Base-by-base conservation (phyloP, 2,797 vertebrate species). In the Gallinago solitaria region DNA sequence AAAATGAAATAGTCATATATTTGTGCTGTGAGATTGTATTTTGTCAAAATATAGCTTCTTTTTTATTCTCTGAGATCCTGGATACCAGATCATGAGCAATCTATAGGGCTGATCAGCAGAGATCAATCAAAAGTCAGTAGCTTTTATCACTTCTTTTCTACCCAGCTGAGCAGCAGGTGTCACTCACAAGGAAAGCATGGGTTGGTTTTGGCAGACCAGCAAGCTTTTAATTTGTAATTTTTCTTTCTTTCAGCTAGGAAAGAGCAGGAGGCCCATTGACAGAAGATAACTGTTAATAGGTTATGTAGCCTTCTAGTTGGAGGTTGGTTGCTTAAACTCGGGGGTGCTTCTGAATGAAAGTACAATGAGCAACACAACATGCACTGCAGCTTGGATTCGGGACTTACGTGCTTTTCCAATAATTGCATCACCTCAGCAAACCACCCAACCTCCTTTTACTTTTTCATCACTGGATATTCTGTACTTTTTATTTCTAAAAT, bases 1-100 rank as follows among this genome's bases (percentile, higher is more conserved):
- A 73, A 84, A 91, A 89, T 92, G 76, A 94, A 97, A 96, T 50
- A 82, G 94, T 84, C 93, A 56, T 83, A 63, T 85, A 83, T 30
- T 79, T 90, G 87, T 67, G 28, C 79, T 51, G 37, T 51, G 32
- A 88, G 64, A 50, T 77, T 69, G 35, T 43, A 32, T 95, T 96
- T 95, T 77, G 70, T 92, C 73, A 54, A 48, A 32, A 56, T 41
- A 28, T 12, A 41, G 32, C 28, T 53, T 6, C 18, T 70, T 78
- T 78, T 91, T 95, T 57, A 28, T 51, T 69, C 54, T 45, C 47
- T 50, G 45, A 57, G 64, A 92, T 89, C 48, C 48, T 59, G 45
- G 79, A 82, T 80, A 86, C 21, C 16, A 4, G 51, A 89, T 87
- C 54, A 60, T 51, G 64, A 91, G 63, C 70, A 51, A 76, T 65